Conservation (phyloP, 2,888 invertebrate genomes). For the Eupeodes luniger region DNA sequence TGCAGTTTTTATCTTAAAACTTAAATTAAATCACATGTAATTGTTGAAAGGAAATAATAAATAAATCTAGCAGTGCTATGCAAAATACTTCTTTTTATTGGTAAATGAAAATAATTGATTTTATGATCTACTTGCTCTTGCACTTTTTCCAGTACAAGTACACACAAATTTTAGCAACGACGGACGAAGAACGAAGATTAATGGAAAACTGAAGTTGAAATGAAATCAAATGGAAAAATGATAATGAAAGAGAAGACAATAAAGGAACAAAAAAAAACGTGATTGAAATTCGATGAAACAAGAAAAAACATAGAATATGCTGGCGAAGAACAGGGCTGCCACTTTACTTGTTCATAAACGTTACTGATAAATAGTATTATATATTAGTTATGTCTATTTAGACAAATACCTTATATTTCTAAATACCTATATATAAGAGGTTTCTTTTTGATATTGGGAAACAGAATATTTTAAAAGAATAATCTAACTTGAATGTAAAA, state of each 20-base stretch:
- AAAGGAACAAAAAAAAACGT: constrained; percentile 46
- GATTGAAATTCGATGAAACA: not conserved
- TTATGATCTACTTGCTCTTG: constrained; percentile 10
- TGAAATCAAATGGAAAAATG: not conserved
- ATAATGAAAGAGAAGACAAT: not conserved
- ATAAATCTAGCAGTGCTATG: not conserved
- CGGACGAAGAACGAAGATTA: not conserved
- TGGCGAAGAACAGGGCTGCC: constrained; percentile 2
- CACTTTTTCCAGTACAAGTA: not conserved
- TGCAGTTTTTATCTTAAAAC: not conserved
- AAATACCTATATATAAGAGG: no score
- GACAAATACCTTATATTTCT: no score
- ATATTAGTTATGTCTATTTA: no score
- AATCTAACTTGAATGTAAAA: no score
- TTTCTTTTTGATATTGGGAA: no score
- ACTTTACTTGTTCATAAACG: not conserved
- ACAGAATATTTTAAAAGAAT: no score
- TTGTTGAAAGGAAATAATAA: not conserved
- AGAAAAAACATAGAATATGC: constrained; percentile 57
- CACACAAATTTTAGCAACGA: not conserved
- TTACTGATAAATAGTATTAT: no score
- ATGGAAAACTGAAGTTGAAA: no score
- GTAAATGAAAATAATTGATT: not conserved
- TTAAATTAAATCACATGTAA: not conserved
- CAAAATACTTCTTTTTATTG: not conserved